Conservation (phyloP, 1,140 invertebrate species). For the Thalassaphorura encarpata region DNA sequence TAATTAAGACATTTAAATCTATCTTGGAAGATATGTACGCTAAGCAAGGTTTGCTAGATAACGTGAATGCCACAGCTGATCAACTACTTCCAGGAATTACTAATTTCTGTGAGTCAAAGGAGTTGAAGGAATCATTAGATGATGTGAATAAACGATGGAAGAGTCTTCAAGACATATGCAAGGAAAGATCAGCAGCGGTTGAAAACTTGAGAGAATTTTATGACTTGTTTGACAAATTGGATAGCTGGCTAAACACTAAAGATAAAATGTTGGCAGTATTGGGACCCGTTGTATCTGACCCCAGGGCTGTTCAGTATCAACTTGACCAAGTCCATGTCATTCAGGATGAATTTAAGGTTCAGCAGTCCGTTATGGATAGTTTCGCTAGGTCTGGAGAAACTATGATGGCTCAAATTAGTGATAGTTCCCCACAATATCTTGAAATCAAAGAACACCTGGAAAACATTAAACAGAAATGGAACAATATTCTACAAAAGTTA, state of each 20-base stretch:
- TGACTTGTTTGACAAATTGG: slow-evolving; percentile 73
- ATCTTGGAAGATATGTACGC: slow-evolving; percentile 88
- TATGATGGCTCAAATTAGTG: slow-evolving; percentile 58
- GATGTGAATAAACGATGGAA: slow-evolving; percentile 75
- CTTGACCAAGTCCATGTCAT: slow-evolving; percentile 87
- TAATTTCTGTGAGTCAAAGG: slow-evolving; percentile 65
- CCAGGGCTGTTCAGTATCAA: slow-evolving; percentile 87
- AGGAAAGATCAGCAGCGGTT: slow-evolving; percentile 67
- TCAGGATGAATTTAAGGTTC: slow-evolving; percentile 80
- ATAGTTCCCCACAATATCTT: slow-evolving; percentile 59
- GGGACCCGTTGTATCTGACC: slow-evolving; percentile 88
- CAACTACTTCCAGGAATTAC: slow-evolving; percentile 74
- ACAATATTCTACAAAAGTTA: slow-evolving; percentile 62
- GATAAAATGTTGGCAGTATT: slow-evolving; percentile 89
- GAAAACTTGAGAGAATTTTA: slow-evolving; percentile 87
- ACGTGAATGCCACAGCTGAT: slow-evolving; percentile 72
- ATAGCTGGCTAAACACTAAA: slow-evolving; percentile 79
- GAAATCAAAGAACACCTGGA: slow-evolving; percentile 51
- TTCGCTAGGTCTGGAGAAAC: slow-evolving; percentile 67
- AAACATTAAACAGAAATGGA: slow-evolving; percentile 53
- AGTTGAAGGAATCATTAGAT: slow-evolving; percentile 69
- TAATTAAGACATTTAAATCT: slow-evolving; percentile 65
- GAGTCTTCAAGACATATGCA: slow-evolving; percentile 70
- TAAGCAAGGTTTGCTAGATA: slow-evolving; percentile 81
- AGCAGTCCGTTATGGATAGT: slow-evolving; percentile 78